phyloP scores from a whole-genome alignment of 2,113 vertebrate species.

The Bufo gargarizans region DNA sequence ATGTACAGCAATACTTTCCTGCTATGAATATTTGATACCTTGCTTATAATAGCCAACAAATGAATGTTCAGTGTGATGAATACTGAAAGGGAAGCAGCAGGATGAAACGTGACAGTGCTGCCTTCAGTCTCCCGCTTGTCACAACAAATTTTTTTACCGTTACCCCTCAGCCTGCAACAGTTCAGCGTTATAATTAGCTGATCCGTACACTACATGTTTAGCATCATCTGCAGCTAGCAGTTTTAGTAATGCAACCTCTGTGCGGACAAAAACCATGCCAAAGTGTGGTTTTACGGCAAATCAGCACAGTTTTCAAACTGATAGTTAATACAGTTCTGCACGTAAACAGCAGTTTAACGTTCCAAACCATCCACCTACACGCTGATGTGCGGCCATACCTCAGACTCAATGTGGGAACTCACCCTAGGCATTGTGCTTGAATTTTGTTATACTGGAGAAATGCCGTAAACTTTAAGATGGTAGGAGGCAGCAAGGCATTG shows the following conservation, averaged over 20 bases:
- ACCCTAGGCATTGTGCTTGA: no score
- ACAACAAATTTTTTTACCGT: not conserved
- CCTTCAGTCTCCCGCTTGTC: conserved; percentile 10
- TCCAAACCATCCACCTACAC: no score
- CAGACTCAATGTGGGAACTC: no score
- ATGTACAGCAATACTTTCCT: conserved; percentile 2
- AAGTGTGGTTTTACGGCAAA: no score
- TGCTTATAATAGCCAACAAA: conserved; percentile 25
- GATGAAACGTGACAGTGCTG: conserved; percentile 21
- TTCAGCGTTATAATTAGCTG: not conserved
- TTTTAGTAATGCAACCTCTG: not conserved
- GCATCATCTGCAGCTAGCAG: not conserved
- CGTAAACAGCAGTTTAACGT: no score
- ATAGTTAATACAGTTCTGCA: no score
- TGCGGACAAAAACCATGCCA: no score
- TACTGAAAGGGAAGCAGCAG: conserved; percentile 3
- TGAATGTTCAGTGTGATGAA: not conserved
- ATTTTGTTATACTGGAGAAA: no score
- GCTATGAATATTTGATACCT: conserved; percentile 41
- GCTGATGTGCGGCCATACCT: no score
- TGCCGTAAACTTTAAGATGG: no score
- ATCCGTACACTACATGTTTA: not conserved
- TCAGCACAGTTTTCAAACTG: no score
- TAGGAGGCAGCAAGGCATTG: no score
- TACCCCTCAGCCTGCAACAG: not conserved